These are phyloP conservation scores for Apodemia mormo DNA, from an alignment of 2,888 invertebrate genomes.

Conservation along the genomic window DNA sequence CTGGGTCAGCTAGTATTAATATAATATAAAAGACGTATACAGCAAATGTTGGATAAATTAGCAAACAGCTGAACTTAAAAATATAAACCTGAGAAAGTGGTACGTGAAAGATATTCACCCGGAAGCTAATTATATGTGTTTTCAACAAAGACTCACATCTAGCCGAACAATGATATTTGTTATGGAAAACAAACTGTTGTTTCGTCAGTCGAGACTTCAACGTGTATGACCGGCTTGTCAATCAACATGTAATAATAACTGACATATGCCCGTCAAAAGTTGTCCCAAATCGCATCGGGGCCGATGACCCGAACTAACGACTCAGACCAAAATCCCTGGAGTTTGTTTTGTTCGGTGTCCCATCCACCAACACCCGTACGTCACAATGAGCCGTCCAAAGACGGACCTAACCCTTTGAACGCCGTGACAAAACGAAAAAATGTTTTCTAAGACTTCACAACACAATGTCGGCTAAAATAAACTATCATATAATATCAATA, in stretches of 20 bases:
- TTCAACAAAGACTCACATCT: neutral
- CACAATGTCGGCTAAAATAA: constrained; percentile 68
- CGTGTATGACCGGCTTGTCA: constrained; percentile 52
- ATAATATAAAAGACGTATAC: no score
- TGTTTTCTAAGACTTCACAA: constrained; percentile 55
- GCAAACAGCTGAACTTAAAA: no score
- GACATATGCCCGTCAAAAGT: constrained; percentile 75
- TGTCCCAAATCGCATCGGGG: constrained; percentile 78
- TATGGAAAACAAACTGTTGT: constrained; percentile 22
- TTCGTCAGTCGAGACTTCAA: constrained; percentile 11
- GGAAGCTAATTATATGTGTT: constrained; percentile 2
- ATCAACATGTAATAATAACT: constrained; percentile 70
- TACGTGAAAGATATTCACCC: neutral
- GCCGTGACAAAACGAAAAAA: constrained; percentile 47
- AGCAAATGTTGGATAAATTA: no score
- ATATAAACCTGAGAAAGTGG: neutral
- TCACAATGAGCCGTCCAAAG: constrained; percentile 47
- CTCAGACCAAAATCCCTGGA: constrained; percentile 71
- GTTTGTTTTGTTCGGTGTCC: constrained; percentile 52
- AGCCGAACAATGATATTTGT: constrained; percentile 1
- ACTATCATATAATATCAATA: constrained; percentile 82
- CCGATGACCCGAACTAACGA: constrained; percentile 79
- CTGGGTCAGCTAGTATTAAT: no score
- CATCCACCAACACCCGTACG: constrained; percentile 44
- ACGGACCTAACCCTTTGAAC: constrained; percentile 47